Percentiles rank a stretch among this genome's conserved stretches.
Conservation (phyloP, 2,113 vertebrate genomes). For the Vulpes lagopus region DNA sequence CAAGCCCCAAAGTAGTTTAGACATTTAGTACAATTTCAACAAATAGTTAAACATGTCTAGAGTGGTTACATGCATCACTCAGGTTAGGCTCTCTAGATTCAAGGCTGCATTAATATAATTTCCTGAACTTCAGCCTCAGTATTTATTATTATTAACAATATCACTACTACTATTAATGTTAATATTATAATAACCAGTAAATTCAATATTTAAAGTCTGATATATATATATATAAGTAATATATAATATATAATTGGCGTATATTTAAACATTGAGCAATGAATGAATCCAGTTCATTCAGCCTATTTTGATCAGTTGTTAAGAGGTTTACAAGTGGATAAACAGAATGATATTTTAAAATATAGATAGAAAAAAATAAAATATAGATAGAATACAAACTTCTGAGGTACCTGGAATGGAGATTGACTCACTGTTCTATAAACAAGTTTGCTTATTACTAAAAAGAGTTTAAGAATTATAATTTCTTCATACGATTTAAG, state of each 20-base stretch:
- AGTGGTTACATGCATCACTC: background rate
- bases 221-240: background rate
- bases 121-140: background rate
- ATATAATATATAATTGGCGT: background rate
- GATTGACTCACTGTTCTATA: background rate
- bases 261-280: background rate
- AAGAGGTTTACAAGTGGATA: background rate
- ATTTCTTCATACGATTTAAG: background rate
- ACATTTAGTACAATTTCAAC: background rate
- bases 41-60: background rate
- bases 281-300: background rate
- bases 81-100: background rate
- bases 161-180: background rate
- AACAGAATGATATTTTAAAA: background rate
- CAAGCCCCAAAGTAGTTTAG: background rate
- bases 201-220: background rate
- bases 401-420: background rate
- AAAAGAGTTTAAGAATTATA: background rate
- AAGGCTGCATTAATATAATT: background rate
- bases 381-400: background rate
- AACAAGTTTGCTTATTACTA: background rate
- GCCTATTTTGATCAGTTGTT: background rate
- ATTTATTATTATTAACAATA: background rate
- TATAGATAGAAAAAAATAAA: background rate
- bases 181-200: background rate